Percentiles rank a stretch among this genome's conserved stretches.
Conservation (phyloP, 1,140 invertebrate species). For the Leguminivora glycinivorella region DNA sequence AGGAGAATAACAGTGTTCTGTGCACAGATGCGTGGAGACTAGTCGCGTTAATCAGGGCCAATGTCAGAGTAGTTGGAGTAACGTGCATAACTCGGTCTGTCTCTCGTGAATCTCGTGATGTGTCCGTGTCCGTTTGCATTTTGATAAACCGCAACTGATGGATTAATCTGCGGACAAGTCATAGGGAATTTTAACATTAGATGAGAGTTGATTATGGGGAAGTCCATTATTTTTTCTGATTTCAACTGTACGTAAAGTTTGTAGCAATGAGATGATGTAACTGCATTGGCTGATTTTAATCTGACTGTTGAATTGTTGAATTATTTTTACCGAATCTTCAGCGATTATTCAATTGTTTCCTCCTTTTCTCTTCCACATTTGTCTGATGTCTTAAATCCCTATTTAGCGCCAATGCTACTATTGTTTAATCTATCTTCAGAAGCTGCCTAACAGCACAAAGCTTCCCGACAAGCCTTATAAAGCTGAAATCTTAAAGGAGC, state of each 20-base stretch:
- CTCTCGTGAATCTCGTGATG: slow-evolving; percentile 37
- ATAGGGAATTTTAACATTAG: background rate
- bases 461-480: background rate
- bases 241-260: background rate
- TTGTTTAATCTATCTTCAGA: background rate
- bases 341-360: background rate
- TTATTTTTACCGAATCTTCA: background rate
- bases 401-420: background rate
- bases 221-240: background rate
- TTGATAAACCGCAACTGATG: background rate
- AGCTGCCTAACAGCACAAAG: background rate
- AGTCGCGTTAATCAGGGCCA: slow-evolving; percentile 54
- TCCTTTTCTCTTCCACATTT: background rate
- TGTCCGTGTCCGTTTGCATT: slow-evolving; percentile 25
- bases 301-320: too few species aligned
- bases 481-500: slow-evolving; percentile 14
- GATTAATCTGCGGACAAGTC: background rate
- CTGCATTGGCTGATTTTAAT: background rate
- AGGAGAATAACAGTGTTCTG: background rate
- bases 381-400: background rate
- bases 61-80: slow-evolving; percentile 58
- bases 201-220: background rate
- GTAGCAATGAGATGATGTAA: background rate
- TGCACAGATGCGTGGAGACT: slow-evolving; percentile 45
- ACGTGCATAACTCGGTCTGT: slow-evolving; percentile 37